phyloP scores from a whole-genome alignment of 2,888 invertebrate species.

The Listrodromus nycthemerus region DNA sequence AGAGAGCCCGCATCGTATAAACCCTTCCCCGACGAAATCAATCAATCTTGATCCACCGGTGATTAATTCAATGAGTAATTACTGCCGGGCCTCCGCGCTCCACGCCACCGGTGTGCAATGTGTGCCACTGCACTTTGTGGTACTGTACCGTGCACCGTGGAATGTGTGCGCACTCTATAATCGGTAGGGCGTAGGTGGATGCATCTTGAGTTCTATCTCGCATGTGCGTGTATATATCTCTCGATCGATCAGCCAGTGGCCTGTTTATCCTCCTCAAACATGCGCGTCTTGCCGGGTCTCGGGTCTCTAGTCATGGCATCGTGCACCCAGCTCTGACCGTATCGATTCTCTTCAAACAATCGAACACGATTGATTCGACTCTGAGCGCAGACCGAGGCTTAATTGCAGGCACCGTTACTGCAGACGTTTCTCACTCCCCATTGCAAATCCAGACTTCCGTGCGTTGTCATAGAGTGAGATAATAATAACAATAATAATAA shows the following conservation, averaged over 20 bases:
- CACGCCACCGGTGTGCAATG: neutral
- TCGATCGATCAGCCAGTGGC: neutral
- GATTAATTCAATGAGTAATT: slow-evolving; percentile 63
- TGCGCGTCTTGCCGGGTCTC: slow-evolving; percentile 18
- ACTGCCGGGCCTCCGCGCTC: slow-evolving; percentile 17
- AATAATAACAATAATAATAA: no score
- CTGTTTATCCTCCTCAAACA: slow-evolving; percentile 13
- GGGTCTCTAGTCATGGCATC: neutral
- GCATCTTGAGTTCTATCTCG: slow-evolving; percentile 6
- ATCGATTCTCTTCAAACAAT: slow-evolving; percentile 57
- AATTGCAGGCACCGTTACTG: slow-evolving; percentile 43
- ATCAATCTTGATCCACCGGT: slow-evolving; percentile 61
- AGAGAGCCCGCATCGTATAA: slow-evolving; percentile 54
- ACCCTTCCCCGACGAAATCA: slow-evolving; percentile 41
- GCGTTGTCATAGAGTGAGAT: neutral
- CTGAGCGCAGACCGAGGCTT: slow-evolving; percentile 41
- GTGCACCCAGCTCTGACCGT: slow-evolving; percentile 29
- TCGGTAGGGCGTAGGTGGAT: neutral
- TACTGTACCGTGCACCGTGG: neutral
- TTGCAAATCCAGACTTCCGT: neutral
- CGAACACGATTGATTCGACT: slow-evolving; percentile 57
- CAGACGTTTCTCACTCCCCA: slow-evolving; percentile 17
- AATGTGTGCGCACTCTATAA: neutral
- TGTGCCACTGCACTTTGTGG: neutral
- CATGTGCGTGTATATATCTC: neutral